These are phyloP conservation scores for Ptilodon capucinus DNA, from an alignment of 2,888 invertebrate genomes.

Conservation along the genomic window DNA sequence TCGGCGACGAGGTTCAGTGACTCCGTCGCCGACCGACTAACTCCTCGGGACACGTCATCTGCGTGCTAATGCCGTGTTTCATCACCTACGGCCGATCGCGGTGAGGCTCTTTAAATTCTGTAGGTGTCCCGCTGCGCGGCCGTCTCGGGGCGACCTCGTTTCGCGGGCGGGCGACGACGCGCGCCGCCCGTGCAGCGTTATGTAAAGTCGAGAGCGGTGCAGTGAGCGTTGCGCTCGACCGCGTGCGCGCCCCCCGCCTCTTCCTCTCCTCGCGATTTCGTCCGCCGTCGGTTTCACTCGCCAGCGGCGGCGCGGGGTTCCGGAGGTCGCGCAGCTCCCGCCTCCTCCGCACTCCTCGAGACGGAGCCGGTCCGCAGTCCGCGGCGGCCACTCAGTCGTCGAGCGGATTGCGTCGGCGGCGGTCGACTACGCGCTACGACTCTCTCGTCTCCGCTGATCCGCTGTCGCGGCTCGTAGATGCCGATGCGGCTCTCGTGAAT, in stretches of 20 bases:
- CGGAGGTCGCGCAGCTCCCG: conserved; percentile 74
- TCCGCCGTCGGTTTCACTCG: conserved; percentile 65
- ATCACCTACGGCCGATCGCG: conserved; percentile 59
- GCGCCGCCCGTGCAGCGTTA: conserved; percentile 64
- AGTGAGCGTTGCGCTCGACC: conserved; percentile 74
- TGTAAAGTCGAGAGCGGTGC: conserved; percentile 75
- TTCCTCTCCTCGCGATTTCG: conserved; percentile 60
- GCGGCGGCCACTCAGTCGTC: conserved; percentile 68
- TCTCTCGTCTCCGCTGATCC: conserved; percentile 34
- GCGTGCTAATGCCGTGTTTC: conserved; percentile 71
- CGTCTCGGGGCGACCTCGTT: conserved; percentile 73
- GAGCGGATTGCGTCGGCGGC: conserved; percentile 75
- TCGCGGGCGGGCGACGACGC: conserved; percentile 47
- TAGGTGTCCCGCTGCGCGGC: conserved; percentile 59
- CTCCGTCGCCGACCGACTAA: conserved; percentile 70
- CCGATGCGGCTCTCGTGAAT: conserved; percentile 42
- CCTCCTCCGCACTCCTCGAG: conserved; percentile 59
- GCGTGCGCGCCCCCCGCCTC: conserved; percentile 63
- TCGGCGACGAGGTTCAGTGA: conserved; percentile 76
- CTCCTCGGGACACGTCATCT: conserved; percentile 70
- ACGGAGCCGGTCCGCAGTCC: conserved; percentile 49
- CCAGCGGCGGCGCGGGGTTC: conserved; percentile 59
- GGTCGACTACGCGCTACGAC: conserved; percentile 48
- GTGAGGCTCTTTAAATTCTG: conserved; percentile 70
- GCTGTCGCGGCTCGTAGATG: conserved; percentile 36